Percentiles rank a stretch among this genome's conserved stretches.
phyloP scores from a whole-genome alignment of 2,888 invertebrate species.

The Sinopyrophorus schimmeli region DNA sequence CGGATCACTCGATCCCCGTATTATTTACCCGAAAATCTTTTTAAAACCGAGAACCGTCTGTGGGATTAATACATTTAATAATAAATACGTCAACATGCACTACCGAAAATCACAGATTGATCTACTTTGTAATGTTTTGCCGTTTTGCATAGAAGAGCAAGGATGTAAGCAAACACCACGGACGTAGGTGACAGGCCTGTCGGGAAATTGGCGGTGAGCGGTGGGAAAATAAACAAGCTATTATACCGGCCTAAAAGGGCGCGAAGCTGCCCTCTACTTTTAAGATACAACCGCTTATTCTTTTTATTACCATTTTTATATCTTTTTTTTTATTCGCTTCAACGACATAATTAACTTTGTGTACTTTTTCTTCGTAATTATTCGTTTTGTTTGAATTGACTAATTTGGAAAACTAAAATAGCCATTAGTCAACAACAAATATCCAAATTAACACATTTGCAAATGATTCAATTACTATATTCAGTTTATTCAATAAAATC shows the following conservation, averaged over 20 bases:
- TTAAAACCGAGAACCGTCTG: no score
- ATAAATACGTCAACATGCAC: conserved; percentile 50
- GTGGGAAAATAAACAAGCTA: conserved; percentile 57
- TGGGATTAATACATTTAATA: no score
- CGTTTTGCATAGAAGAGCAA: conserved; percentile 54
- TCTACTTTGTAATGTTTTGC: conserved; percentile 54
- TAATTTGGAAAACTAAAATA: no score
- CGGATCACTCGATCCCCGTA: conserved; percentile 36
- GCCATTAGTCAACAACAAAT: no score
- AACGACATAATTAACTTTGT: no score
- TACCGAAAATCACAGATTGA: conserved; percentile 54
- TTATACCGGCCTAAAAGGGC: conserved; percentile 53
- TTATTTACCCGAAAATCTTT: conserved; percentile 18
- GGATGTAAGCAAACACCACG: conserved; percentile 48
- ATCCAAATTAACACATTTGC: no score
- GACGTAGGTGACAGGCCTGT: conserved; percentile 55
- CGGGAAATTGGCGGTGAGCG: conserved; percentile 51
- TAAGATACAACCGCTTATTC: conserved; percentile 23
- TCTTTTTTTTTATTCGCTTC: no score
- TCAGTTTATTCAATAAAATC: no score
- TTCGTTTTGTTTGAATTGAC: no score
- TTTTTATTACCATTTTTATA: conserved; percentile 20
- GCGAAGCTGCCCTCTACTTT: conserved; percentile 49
- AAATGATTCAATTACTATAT: no score
- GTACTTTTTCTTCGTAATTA: no score